Evolutionary conservation across 2,797 vertebrate genomes (phyloP).

Genomic region (Xyrichtys novacula): DNA sequence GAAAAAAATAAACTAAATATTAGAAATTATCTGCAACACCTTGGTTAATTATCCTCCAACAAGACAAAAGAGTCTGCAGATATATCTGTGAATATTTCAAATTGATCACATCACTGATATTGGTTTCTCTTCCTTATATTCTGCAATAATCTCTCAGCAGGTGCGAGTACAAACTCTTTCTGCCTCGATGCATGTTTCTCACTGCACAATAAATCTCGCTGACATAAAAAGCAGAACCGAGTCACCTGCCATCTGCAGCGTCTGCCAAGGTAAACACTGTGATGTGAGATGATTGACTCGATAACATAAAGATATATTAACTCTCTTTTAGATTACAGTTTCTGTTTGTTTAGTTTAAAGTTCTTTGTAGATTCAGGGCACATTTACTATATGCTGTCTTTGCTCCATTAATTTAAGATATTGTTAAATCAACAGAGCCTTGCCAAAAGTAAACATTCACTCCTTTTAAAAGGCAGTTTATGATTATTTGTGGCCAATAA

Average conservation of each 20-base stretch:
- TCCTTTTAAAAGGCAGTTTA: not conserved
- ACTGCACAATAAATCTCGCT: not conserved
- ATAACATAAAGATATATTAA: not conserved
- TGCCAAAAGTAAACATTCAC: not conserved
- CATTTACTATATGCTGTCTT: not conserved
- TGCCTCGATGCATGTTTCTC: not conserved
- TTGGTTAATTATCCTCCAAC: too few relatives aligned
- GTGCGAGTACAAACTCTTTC: not conserved
- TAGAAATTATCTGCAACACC: too few relatives aligned
- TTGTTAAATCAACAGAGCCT: not conserved
- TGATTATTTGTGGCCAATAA: not conserved
- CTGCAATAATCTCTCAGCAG: not conserved
- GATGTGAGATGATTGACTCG: not conserved
- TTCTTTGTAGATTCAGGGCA: not conserved
- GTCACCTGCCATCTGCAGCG: not conserved
- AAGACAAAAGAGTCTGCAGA: too few relatives aligned
- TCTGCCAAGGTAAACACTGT: not conserved
- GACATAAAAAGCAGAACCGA: not conserved
- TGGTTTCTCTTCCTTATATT: too few relatives aligned
- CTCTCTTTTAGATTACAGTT: not conserved
- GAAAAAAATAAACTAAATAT: too few relatives aligned
- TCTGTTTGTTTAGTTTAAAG: not conserved
- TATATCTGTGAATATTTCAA: too few relatives aligned
- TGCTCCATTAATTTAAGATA: not conserved
- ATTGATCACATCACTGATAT: too few relatives aligned